phyloP scores from a whole-genome alignment of 2,888 invertebrate species.

The Lepas anatifera region DNA sequence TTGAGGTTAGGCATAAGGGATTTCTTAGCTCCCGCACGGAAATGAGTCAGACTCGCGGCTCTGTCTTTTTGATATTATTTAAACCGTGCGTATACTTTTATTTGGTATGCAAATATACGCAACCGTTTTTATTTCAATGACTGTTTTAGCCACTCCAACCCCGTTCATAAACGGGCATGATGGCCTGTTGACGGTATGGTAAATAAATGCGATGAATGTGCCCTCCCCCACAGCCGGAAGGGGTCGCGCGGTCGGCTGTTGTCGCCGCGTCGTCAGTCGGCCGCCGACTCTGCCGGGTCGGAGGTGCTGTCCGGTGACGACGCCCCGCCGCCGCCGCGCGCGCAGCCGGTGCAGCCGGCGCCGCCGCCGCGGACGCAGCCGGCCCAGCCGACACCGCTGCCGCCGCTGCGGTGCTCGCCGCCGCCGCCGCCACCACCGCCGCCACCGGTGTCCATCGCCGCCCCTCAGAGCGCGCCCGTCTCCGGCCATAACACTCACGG shows the following conservation, averaged over 20 bases:
- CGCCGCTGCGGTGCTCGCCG: slow-evolving; percentile 23
- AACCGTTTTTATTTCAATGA: too few species aligned
- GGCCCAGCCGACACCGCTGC: slow-evolving; percentile 24
- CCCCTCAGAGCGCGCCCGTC: slow-evolving; percentile 21
- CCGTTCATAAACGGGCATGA: too few species aligned
- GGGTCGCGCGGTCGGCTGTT: slow-evolving; percentile 36
- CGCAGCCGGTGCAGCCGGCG: slow-evolving; percentile 23
- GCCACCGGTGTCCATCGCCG: slow-evolving; percentile 39
- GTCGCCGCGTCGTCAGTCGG: slow-evolving; percentile 45
- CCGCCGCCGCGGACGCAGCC: too few species aligned
- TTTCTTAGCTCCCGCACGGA: too few species aligned
- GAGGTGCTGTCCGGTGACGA: slow-evolving; percentile 63
- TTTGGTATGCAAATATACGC: too few species aligned
- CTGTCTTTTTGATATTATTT: too few species aligned
- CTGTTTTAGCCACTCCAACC: too few species aligned
- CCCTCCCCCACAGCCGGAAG: neutral
- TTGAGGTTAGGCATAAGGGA: too few species aligned
- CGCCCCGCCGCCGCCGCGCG: slow-evolving; percentile 25
- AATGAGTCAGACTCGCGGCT: too few species aligned
- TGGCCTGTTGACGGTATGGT: too few species aligned
- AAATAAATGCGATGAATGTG: too few species aligned
- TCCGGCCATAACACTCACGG: slow-evolving; percentile 52
- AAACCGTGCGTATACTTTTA: too few species aligned
- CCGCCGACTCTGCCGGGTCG: slow-evolving; percentile 63
- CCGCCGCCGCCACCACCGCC: slow-evolving; percentile 44